Conservation (phyloP, 1,140 invertebrate species). For the Sitodiplosis mosellana region DNA sequence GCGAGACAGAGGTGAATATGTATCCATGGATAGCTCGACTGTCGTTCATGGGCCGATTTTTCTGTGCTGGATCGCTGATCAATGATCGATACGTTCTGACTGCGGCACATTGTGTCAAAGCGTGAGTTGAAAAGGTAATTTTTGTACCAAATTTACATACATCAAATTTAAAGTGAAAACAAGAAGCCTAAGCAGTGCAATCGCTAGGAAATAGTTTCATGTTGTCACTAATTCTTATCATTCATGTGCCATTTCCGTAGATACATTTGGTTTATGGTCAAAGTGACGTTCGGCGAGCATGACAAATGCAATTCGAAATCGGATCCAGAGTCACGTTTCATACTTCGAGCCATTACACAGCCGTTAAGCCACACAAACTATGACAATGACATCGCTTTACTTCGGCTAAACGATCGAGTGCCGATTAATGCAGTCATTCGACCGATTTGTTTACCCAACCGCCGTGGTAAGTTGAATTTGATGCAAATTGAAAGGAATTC, state of each 20-base stretch:
- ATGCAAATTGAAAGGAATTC: too few species aligned
- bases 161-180: too few species aligned
- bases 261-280: slow-evolving; percentile 81
- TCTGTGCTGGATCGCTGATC: slow-evolving; percentile 9
- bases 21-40: neutral
- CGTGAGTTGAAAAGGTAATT: neutral
- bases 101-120: slow-evolving; percentile 5
- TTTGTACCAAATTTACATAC: neutral
- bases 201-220: too few species aligned
- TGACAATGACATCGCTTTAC: slow-evolving; percentile 65
- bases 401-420: slow-evolving; percentile 57
- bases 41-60: slow-evolving; percentile 1
- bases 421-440: slow-evolving; percentile 51
- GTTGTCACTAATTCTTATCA: too few species aligned
- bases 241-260: slow-evolving; percentile 24
- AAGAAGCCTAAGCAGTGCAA: too few species aligned
- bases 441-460: slow-evolving; percentile 55
- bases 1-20: too few species aligned
- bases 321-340: slow-evolving; percentile 51
- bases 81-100: slow-evolving; percentile 5
- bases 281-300: slow-evolving; percentile 66
- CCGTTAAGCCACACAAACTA: slow-evolving; percentile 67
- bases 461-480: too few species aligned
- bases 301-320: slow-evolving; percentile 50
- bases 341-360: slow-evolving; percentile 49